Conservation (phyloP, 2,797 vertebrate species). For the Centroberyx gerrardi region DNA sequence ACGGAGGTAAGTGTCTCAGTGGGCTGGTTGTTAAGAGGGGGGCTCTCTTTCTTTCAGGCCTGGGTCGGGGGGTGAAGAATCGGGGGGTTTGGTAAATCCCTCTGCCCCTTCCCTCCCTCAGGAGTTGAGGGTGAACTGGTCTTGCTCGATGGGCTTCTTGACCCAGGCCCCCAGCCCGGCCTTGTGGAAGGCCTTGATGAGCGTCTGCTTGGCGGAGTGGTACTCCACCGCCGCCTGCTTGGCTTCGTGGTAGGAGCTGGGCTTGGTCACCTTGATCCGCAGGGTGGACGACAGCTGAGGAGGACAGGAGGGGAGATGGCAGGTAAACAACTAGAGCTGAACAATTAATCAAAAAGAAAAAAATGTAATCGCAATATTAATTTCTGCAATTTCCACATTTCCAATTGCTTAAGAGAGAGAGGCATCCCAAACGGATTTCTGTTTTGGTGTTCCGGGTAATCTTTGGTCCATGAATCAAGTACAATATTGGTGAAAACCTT, state of each 20-base stretch:
- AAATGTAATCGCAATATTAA: no score
- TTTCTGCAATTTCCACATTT: no score
- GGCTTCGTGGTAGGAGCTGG: constrained; percentile 93
- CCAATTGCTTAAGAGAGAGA: no score
- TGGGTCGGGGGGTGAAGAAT: constrained; percentile 55
- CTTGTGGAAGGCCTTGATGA: constrained; percentile 97
- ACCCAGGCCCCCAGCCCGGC: constrained; percentile 97
- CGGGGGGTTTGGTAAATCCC: constrained; percentile 45
- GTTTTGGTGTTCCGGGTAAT: no score
- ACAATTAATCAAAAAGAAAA: no score
- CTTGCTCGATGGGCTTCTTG: constrained; percentile 98
- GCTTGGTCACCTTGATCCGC: constrained; percentile 90
- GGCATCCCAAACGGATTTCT: no score
- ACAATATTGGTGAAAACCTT: no score
- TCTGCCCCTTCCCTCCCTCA: constrained; percentile 74
- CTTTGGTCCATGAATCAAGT: no score
- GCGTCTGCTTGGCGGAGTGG: constrained; percentile 93
- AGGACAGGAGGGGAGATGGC: background rate
- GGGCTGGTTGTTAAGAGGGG: constrained; percentile 71
- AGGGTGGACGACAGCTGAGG: constrained; percentile 88
- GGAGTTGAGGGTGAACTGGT: constrained; percentile 94
- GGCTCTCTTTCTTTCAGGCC: constrained; percentile 62
- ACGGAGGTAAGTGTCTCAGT: constrained; percentile 77
- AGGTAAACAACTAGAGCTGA: background rate
- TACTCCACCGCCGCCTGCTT: constrained; percentile 95